These are phyloP conservation scores for Microctenopoma steveboyesi DNA, from an alignment of 2,797 vertebrate genomes.

Conservation along the genomic window DNA sequence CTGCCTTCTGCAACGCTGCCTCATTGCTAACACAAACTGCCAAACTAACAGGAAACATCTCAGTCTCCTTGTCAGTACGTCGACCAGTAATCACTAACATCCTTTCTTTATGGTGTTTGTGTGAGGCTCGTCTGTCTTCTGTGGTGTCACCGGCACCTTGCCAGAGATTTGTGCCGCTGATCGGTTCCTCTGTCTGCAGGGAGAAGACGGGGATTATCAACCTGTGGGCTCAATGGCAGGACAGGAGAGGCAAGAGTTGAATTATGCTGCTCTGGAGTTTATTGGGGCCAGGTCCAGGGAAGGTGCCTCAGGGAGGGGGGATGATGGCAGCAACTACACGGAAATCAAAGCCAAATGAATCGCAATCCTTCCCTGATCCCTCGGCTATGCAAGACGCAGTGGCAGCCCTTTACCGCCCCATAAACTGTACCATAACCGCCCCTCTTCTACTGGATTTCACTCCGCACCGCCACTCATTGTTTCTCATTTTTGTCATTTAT, in stretches of 20 bases:
- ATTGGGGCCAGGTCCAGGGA: slow-evolving; percentile 79
- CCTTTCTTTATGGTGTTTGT: slow-evolving; percentile 46
- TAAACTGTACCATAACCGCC: slow-evolving; percentile 53
- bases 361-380: slow-evolving; percentile 87
- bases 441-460: slow-evolving; percentile 48
- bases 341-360: slow-evolving; percentile 89
- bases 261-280: slow-evolving; percentile 85
- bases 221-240: slow-evolving; percentile 82
- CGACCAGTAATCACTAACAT: slow-evolving; percentile 68
- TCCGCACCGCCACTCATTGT: slow-evolving; percentile 42
- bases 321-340: slow-evolving; percentile 84
- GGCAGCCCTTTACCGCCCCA: slow-evolving; percentile 62
- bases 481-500: slow-evolving; percentile 46
- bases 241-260: slow-evolving; percentile 86
- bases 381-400: slow-evolving; percentile 79
- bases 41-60: slow-evolving; percentile 70
- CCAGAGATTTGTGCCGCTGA: slow-evolving; percentile 47
- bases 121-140: not conserved
- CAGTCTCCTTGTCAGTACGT: slow-evolving; percentile 60
- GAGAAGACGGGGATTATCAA: slow-evolving; percentile 87
- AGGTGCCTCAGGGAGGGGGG: slow-evolving; percentile 81
- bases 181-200: slow-evolving; percentile 69
- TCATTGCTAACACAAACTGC: slow-evolving; percentile 65
- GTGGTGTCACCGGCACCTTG: slow-evolving; percentile 27
- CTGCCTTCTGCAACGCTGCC: slow-evolving; percentile 69